These are phyloP conservation scores for Semotilus atromaculatus DNA, from an alignment of 2,797 vertebrate species.

Conservation along the genomic window DNA sequence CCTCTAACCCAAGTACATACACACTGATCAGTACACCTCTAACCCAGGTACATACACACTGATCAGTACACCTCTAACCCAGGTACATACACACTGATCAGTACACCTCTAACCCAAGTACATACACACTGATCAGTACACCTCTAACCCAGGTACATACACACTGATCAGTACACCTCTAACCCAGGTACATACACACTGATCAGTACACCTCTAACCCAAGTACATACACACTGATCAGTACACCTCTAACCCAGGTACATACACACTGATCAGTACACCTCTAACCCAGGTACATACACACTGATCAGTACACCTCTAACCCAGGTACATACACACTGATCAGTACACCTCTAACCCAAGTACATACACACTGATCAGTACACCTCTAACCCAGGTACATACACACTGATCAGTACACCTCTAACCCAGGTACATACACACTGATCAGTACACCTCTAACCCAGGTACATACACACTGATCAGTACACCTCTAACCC, in stretches of 20 bases:
- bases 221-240: slow-evolving; percentile 72
- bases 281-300: slow-evolving; percentile 91
- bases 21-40: slow-evolving; percentile 57
- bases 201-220: slow-evolving; percentile 86
- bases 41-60: slow-evolving; percentile 85
- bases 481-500: slow-evolving; percentile 86
- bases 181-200: slow-evolving; percentile 85
- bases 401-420: slow-evolving; percentile 51
- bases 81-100: slow-evolving; percentile 72
- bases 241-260: slow-evolving; percentile 97
- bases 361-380: slow-evolving; percentile 72
- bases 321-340: slow-evolving; percentile 85
- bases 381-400: slow-evolving; percentile 97
- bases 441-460: slow-evolving; percentile 57
- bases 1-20: slow-evolving; percentile 91
- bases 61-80: slow-evolving; percentile 86
- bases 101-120: slow-evolving; percentile 97
- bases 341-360: slow-evolving; percentile 86
- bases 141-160: slow-evolving; percentile 91
- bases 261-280: slow-evolving; percentile 51
- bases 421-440: slow-evolving; percentile 91
- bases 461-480: slow-evolving; percentile 85
- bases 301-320: slow-evolving; percentile 57
- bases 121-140: slow-evolving; percentile 51
- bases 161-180: slow-evolving; percentile 57